phyloP scores from a whole-genome alignment of 1,140 invertebrate genomes.

The Pseudomyrmex flavicornis region DNA sequence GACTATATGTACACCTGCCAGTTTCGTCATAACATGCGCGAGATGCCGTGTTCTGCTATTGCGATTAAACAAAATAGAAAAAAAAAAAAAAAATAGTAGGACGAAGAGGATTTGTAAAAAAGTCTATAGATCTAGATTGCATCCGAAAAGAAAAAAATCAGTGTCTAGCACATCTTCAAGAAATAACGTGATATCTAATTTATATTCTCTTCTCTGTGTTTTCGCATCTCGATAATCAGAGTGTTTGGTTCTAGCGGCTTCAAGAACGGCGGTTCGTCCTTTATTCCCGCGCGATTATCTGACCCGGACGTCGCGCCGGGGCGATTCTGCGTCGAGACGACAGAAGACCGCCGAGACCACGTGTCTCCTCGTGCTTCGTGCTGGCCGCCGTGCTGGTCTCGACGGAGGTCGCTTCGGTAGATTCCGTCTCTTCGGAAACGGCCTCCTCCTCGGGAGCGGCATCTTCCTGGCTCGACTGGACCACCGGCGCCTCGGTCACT shows the following conservation, averaged over 20 bases:
- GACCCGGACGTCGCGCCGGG: slow-evolving; percentile 86
- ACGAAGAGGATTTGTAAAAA: too few relatives aligned
- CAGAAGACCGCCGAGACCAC: slow-evolving; percentile 86
- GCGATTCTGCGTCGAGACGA: slow-evolving; percentile 86
- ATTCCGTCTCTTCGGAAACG: slow-evolving; percentile 73
- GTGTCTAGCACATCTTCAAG: not conserved
- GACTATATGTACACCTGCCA: slow-evolving; percentile 38
- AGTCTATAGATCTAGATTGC: too few relatives aligned
- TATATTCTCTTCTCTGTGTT: not conserved
- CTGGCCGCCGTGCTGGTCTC: slow-evolving; percentile 83
- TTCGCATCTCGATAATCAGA: slow-evolving; percentile 20
- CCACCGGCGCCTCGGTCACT: slow-evolving; percentile 78
- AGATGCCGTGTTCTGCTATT: not conserved
- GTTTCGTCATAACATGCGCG: not conserved
- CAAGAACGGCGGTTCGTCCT: not conserved
- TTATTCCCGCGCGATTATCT: slow-evolving; percentile 71
- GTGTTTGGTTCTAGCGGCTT: not conserved
- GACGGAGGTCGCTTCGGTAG: slow-evolving; percentile 84
- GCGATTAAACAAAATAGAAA: not conserved
- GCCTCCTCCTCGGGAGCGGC: slow-evolving; percentile 53
- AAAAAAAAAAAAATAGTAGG: not conserved
- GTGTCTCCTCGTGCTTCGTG: slow-evolving; percentile 85
- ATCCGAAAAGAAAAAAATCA: too few relatives aligned
- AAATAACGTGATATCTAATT: not conserved
- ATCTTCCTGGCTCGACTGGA: slow-evolving; percentile 69